A percentile compares a stretch with the other conserved stretches of the same genome.
Conservation (phyloP, 1,140 invertebrate species). For the Riptortus pedestris region DNA sequence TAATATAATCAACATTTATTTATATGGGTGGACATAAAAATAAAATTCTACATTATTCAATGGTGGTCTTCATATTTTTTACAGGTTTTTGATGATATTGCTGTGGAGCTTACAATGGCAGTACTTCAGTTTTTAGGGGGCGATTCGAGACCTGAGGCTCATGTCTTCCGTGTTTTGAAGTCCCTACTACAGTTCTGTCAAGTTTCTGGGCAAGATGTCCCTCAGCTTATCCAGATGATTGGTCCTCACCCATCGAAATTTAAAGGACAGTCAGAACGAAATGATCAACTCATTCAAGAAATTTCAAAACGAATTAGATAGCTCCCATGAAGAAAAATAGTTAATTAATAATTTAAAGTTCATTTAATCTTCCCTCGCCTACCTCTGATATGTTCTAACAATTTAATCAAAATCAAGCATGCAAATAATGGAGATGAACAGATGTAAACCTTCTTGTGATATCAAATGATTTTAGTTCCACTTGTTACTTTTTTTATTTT, state of each 20-base stretch:
- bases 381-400: no score
- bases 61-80: slow-evolving; percentile 15
- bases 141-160: slow-evolving; percentile 63
- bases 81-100: slow-evolving; percentile 87
- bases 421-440: no score
- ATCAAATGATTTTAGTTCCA: no score
- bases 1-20: no score
- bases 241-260: slow-evolving; percentile 78
- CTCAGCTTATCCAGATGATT: slow-evolving; percentile 81
- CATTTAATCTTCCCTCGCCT: no score
- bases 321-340: neutral
- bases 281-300: slow-evolving; percentile 59
- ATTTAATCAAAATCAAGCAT: no score
- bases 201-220: slow-evolving; percentile 70
- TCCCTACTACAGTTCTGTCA: slow-evolving; percentile 68
- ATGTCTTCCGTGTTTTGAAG: slow-evolving; percentile 64
- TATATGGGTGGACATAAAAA: no score
- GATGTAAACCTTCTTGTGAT: no score
- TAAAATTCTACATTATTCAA: no score
- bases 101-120: slow-evolving; percentile 85
- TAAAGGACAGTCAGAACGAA: slow-evolving; percentile 62
- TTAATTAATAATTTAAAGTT: neutral
- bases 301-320: slow-evolving; percentile 29
- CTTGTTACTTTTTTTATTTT: no score
- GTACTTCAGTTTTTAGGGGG: slow-evolving; percentile 75